Base-by-base conservation (phyloP, 2,888 invertebrate genomes). In the Podabrus alpinus region DNA sequence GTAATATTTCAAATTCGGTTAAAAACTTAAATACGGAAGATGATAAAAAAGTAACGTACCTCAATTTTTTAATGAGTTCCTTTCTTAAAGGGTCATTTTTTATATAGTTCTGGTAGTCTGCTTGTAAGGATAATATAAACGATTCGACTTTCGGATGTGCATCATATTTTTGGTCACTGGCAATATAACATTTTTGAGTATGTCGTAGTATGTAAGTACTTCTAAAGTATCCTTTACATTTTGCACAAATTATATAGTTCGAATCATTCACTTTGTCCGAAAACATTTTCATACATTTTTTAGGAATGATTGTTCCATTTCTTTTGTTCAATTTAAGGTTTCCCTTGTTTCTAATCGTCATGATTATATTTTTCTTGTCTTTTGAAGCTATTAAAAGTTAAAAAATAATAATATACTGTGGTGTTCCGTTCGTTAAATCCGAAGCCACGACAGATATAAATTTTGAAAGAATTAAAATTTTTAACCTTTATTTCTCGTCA, bases 111-210 rank as follows among this genome's bases (percentile, higher is more conserved):
- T 70, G 70, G 19, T 70, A 70, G 21, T 70, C 45, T 62, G 25
- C 62, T 24, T 70, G 15, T 62, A 70, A 62, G 13, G 70, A 70
- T 15, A 70, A 17, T 16, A 70, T 62, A 64, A 70, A 70, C n/a
- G 70, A 70, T 64, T 70, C 70, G 1, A 70, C 70, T 62, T 62
- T 70, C 17, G 70, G 70, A 62, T 70, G 61, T 70, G 61, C 25
- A 17, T 64, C 25, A 62, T 29, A 17, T 62, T 24, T 70, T 64
- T 70, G 7, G 59, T 59, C 59, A 59, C n/a, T n/a, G n/a, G 10
- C 9, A 60, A 13, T 19, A 59, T 21, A 11, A 69, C 69, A 69
- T 25, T 61, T 69, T 69, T 69, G 19, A 61, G 59, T 69, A 61
- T 69, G 69, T 60, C 69, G 21, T 15, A 69, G 62, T 19, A 69